Percentiles rank a stretch among this genome's conserved stretches.
Evolutionary conservation across 30 jellyfish, hydroid and myxozoan genomes (phyloP).

Genomic region (Aurelia aurita): DNA sequence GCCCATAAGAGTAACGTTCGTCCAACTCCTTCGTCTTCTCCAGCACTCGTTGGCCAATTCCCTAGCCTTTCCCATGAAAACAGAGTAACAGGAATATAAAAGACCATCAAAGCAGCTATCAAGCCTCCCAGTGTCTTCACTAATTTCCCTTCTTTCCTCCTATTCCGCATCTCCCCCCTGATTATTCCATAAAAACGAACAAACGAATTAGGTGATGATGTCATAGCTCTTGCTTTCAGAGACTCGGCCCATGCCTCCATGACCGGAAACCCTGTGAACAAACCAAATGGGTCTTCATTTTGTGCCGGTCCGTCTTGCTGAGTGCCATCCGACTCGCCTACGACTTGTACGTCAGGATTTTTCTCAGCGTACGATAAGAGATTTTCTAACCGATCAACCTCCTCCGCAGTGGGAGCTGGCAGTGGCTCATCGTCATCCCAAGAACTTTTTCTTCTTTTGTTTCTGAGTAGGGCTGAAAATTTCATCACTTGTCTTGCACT

Average conservation of each 20-base stretch:
- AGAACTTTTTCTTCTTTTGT: conserved; percentile 2
- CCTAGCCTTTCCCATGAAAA: conserved; percentile 42
- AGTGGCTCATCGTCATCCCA: conserved; percentile 18
- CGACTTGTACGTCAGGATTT: background rate
- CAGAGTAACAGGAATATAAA: conserved; percentile 51
- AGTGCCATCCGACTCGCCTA: conserved; percentile 3
- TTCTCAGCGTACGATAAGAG: conserved; percentile 32
- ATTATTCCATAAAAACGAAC: conserved; percentile 48
- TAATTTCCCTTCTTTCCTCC: conserved; percentile 57
- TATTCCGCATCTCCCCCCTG: conserved; percentile 53
- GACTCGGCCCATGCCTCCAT: conserved; percentile 72
- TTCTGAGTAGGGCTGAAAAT: conserved; percentile 9
- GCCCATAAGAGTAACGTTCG: conserved; percentile 53
- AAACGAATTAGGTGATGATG: conserved; percentile 45
- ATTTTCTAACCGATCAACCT: conserved; percentile 35
- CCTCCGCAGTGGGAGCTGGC: conserved; percentile 32
- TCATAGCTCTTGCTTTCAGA: conserved; percentile 30
- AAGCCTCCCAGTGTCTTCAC: conserved; percentile 67
- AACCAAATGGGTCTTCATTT: conserved; percentile 13
- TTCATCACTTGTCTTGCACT: conserved; percentile 30
- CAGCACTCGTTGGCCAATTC: conserved; percentile 16
- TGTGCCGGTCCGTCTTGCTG: background rate
- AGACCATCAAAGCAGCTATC: conserved; percentile 48
- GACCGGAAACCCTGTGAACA: conserved; percentile 55
- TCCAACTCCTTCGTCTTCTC: conserved; percentile 10